Base-by-base conservation (phyloP, 2,113 vertebrate species). In the Carassius gibelio region DNA sequence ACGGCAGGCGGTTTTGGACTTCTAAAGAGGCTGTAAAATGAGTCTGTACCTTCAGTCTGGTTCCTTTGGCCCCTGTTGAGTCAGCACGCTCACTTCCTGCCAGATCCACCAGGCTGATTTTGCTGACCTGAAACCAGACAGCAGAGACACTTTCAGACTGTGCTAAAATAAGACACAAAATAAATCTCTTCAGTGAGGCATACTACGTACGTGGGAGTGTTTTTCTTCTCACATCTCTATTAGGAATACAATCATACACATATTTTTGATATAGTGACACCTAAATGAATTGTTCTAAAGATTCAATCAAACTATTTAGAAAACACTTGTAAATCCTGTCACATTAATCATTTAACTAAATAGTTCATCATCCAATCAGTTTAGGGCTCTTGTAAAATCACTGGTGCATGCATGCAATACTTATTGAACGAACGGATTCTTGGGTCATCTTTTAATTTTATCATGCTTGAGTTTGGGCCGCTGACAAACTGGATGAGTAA, bases 11-110 rank as follows among this genome's bases (percentile, higher is more conserved):
- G 11, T 30, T 4, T 13, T 71, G 52, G 23, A 81, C 72, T 19
- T 23, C 52, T 80, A 14, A n/a, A 72, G 30, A 14, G 21, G 38
- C 38, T 38, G 30, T 50, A 82, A 52, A 75, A 78, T 55, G 7
- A 89, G 64, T 78, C 84, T 87, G 69, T 93, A 99, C 98, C 97
- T 99, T 99, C 91, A 99, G 90, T 88, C 98, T 95, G 14, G 98
- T 99, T 57, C 98, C 98, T 93, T 96, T 99, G 90, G 98, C 98
- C 34, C 98, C 98, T 13, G 98, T 99, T 59, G 98, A 99, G 93
- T 99, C 98, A n/a, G 98, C 98, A 80, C 98, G 93, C 88, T 99
- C 98, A 5, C 98, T 99, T 48, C 98, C 98, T 26, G 98, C 98
- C 82, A 99, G 94, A 90, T 99, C 98, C 92, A 99, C 98, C 34